Conservation (phyloP, 2,797 vertebrate genomes). For the Danio jaintianensis region DNA sequence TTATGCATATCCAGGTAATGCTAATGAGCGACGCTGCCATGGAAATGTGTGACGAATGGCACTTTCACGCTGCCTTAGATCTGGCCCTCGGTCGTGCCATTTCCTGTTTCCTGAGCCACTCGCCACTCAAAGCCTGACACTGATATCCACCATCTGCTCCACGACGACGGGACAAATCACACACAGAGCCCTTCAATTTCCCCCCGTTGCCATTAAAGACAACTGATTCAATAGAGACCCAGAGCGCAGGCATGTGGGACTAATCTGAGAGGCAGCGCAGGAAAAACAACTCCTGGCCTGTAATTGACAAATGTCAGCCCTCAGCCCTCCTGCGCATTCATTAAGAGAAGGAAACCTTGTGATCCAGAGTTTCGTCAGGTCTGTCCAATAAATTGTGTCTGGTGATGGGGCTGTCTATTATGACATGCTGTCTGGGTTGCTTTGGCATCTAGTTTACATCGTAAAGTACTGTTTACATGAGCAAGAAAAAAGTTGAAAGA, state of each 20-base stretch:
- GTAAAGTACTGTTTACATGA: no score
- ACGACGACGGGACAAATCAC: slow-evolving; percentile 59
- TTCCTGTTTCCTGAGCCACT: slow-evolving; percentile 70
- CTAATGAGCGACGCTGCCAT: slow-evolving; percentile 74
- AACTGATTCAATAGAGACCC: slow-evolving; percentile 58
- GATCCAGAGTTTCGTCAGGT: slow-evolving; percentile 18
- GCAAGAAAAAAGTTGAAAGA: no score
- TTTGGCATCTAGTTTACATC: no score
- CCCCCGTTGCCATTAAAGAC: slow-evolving; percentile 60
- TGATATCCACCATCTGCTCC: slow-evolving; percentile 66
- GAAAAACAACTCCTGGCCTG: slow-evolving; percentile 54
- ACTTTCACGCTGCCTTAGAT: slow-evolving; percentile 72
- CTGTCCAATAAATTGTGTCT: slow-evolving; percentile 4
- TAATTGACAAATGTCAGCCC: slow-evolving; percentile 58
- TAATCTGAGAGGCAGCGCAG: slow-evolving; percentile 55
- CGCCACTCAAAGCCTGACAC: slow-evolving; percentile 61
- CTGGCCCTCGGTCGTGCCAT: slow-evolving; percentile 70
- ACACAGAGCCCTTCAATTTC: slow-evolving; percentile 59
- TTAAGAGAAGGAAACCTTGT: slow-evolving; percentile 45
- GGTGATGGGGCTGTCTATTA: slow-evolving; percentile 15
- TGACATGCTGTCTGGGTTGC: neutral
- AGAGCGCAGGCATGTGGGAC: slow-evolving; percentile 58
- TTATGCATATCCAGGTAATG: slow-evolving; percentile 77
- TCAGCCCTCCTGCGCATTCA: slow-evolving; percentile 31
- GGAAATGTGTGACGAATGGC: slow-evolving; percentile 70